Evolutionary conservation across 1,140 invertebrate species (phyloP).

Genomic region (Lethrus apterus): DNA sequence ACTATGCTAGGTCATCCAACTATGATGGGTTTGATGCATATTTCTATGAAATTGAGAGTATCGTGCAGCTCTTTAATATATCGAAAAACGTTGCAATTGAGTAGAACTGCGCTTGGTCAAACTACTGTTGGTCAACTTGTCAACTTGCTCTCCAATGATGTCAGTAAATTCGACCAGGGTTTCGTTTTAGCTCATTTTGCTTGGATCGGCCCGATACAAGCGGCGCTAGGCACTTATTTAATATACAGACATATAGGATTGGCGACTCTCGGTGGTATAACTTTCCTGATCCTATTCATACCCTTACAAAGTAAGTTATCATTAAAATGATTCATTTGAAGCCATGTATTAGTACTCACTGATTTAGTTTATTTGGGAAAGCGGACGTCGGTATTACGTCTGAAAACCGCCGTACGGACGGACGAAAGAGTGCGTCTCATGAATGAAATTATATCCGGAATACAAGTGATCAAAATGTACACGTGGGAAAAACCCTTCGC

Average conservation of each 20-base stretch:
- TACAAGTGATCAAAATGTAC: conserved; percentile 78
- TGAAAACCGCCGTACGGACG: conserved; percentile 58
- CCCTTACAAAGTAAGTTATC: conserved; percentile 66
- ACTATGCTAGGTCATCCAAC: conserved; percentile 68
- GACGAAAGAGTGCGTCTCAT: conserved; percentile 72
- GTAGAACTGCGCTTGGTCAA: conserved; percentile 60
- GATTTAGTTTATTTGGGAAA: conserved; percentile 48
- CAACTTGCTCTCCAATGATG: conserved; percentile 90
- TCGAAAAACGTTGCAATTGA: conserved; percentile 64
- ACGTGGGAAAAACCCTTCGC: conserved; percentile 71
- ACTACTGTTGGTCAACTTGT: conserved; percentile 82
- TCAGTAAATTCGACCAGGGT: conserved; percentile 48
- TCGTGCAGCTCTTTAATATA: conserved; percentile 73
- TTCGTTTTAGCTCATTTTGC: conserved; percentile 43
- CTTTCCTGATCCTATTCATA: conserved; percentile 69
- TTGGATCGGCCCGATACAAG: conserved; percentile 54
- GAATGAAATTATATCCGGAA: conserved; percentile 68
- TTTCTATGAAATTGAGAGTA: conserved; percentile 73
- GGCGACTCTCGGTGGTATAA: conserved; percentile 67
- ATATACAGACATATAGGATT: conserved; percentile 41
- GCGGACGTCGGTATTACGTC: conserved; percentile 46
- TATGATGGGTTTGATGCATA: conserved; percentile 64
- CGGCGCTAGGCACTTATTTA: conserved; percentile 39
- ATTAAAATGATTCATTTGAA: neutral
- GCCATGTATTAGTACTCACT: neutral